Evolutionary conservation across 2,888 invertebrate species (phyloP).

Genomic region (Meliscaeva auricollis): DNA sequence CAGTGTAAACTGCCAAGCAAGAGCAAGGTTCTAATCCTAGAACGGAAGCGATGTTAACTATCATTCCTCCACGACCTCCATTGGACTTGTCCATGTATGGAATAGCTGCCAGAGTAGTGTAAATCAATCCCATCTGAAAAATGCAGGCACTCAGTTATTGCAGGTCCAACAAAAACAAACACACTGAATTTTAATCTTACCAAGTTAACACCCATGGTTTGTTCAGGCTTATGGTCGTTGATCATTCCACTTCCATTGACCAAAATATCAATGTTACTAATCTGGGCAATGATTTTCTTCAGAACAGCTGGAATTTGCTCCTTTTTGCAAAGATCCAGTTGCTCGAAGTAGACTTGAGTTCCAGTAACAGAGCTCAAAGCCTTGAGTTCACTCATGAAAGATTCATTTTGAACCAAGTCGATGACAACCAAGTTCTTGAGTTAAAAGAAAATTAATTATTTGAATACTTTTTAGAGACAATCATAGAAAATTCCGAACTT

Average conservation of each 20-base stretch:
- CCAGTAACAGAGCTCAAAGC: slow-evolving; percentile 36
- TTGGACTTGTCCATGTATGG: slow-evolving; percentile 83
- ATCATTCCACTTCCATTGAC: slow-evolving; percentile 78
- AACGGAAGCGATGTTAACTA: slow-evolving; percentile 82
- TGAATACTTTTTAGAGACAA: background rate
- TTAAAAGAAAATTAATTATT: background rate
- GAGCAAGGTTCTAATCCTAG: slow-evolving; percentile 80
- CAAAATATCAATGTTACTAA: slow-evolving; percentile 75
- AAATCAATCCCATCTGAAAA: slow-evolving; percentile 81
- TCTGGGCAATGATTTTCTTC: slow-evolving; percentile 43
- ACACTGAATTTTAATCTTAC: slow-evolving; percentile 80
- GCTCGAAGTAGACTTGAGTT: slow-evolving; percentile 32
- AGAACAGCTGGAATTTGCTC: slow-evolving; percentile 53
- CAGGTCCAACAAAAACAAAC: background rate
- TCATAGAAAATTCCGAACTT: slow-evolving; percentile 26
- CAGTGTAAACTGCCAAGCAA: slow-evolving; percentile 82
- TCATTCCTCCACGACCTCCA: slow-evolving; percentile 83
- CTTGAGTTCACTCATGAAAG: slow-evolving; percentile 27
- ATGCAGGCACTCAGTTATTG: background rate
- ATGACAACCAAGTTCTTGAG: slow-evolving; percentile 77
- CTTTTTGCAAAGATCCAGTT: slow-evolving; percentile 55
- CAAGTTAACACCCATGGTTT: slow-evolving; percentile 82
- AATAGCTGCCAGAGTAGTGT: slow-evolving; percentile 80
- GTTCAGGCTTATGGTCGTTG: slow-evolving; percentile 76
- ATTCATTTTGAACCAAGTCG: slow-evolving; percentile 73